A percentile compares a stretch with the other conserved stretches of the same genome.
Evolutionary conservation across 2,888 invertebrate species (phyloP).

Genomic region (Perdita meconis): DNA sequence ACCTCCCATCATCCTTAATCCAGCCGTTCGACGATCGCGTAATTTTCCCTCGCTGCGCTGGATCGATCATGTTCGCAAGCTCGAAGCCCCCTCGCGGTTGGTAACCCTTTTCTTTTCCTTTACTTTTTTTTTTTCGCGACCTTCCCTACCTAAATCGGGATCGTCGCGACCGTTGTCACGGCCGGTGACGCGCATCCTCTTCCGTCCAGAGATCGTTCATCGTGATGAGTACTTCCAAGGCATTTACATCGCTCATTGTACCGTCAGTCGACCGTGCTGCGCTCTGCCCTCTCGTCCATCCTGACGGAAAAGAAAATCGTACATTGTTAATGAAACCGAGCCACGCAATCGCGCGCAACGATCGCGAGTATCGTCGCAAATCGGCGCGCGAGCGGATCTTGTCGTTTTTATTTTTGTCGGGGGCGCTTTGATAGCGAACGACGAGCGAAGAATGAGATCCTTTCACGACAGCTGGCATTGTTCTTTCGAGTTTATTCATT

Average conservation of each 20-base stretch:
- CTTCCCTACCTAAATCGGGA: conserved; percentile 45
- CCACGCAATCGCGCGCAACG: not conserved
- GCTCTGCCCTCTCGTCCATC: conserved; percentile 84
- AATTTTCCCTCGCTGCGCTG: conserved; percentile 43
- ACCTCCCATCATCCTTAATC: not conserved
- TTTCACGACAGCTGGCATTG: not conserved
- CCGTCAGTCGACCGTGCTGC: conserved; percentile 82
- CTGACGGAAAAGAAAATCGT: conserved; percentile 67
- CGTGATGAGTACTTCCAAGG: conserved; percentile 72
- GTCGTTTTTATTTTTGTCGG: conserved; percentile 11
- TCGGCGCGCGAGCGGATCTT: conserved; percentile 33
- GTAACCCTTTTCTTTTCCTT: conserved; percentile 62
- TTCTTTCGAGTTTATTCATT: not conserved
- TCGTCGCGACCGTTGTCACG: conserved; percentile 46
- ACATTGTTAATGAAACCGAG: conserved; percentile 19
- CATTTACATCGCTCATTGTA: conserved; percentile 77
- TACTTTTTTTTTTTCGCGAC: not conserved
- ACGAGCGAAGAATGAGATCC: conserved; percentile 14
- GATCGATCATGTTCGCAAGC: conserved; percentile 64
- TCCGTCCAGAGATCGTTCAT: conserved; percentile 65
- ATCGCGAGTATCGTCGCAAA: conserved; percentile 14
- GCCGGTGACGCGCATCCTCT: conserved; percentile 47
- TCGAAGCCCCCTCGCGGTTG: conserved; percentile 52
- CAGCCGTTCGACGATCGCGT: conserved; percentile 19
- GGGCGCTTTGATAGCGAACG: conserved; percentile 12